A percentile compares a stretch with the other conserved stretches of the same genome.
These are phyloP conservation scores for Rhynchopsitta pachyrhyncha DNA, from an alignment of 2,113 vertebrate genomes.

Conservation along the genomic window DNA sequence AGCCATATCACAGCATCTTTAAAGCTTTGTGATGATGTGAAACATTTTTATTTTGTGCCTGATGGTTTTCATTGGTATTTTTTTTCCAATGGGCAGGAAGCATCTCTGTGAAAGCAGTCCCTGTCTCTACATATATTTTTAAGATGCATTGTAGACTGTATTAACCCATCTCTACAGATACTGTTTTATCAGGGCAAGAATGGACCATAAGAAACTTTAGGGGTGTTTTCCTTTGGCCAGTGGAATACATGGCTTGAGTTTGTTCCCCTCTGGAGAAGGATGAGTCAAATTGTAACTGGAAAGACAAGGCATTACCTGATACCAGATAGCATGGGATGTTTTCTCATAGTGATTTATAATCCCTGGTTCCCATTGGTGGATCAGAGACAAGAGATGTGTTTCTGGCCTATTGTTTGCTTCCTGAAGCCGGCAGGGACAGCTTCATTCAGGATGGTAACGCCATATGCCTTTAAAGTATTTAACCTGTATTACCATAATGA, in stretches of 20 bases:
- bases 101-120: not conserved
- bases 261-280: constrained; percentile 1
- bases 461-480: constrained; percentile 59
- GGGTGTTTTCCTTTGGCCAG: not conserved
- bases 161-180: not conserved
- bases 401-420: constrained; percentile 37
- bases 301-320: constrained; percentile 46
- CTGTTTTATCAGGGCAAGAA: not conserved
- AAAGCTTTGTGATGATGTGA: not conserved
- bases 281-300: constrained; percentile 23
- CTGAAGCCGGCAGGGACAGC: constrained; percentile 11
- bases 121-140: not conserved
- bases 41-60: not conserved
- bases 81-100: not conserved
- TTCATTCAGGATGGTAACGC: constrained; percentile 38
- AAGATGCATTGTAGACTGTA: not conserved
- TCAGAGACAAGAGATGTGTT: constrained; percentile 1
- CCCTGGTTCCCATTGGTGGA: not conserved
- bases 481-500: constrained; percentile 62
- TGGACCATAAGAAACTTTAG: not conserved
- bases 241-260: not conserved
- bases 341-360: constrained; percentile 11
- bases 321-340: not conserved
- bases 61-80: not conserved
- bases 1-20: not conserved